Evolutionary conservation across 2,888 invertebrate genomes (phyloP), one percentile per base, ranked within the genome.

Genomic region (Agonopterix arenella): DNA sequence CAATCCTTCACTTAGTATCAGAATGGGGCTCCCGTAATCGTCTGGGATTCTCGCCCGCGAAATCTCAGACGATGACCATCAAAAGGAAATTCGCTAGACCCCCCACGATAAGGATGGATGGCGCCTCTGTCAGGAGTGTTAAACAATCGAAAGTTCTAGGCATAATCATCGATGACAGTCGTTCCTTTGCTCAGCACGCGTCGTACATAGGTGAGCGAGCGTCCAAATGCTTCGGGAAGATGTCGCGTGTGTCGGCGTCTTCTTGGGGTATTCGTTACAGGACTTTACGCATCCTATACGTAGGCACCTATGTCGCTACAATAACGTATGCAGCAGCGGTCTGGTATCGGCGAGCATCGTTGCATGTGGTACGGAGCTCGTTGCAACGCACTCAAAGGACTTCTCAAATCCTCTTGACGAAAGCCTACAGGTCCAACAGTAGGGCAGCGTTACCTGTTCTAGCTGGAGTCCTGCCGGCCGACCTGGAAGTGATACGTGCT

Each of bases 341-440:
- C 4, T 59, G 58, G 59, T 52, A 48, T 45, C 16, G 40, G 2
- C 52, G 56, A 10, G 49, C 44, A 5, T 36, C 47, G 3, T 4
- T 47, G 1, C 47, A 47, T 42, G 52, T 52, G 8, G 58, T 62
- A 3, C 11, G 52, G 9, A 47, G 58, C 8, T 50, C 53, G 7
- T 42, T 64, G 4, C 41, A 62, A 10, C 49, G 61, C 1, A 51
- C 55, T 0, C 64, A 65, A 45, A 37, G 60, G 2, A 45, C 51
- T 13, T 54, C 59, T 7, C 45, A 59, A 0, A 46, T 57, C 1
- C 44, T 62, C 0, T 47, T 65, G 7, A 63, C 62, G 11, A 65
- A 69, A 51, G 67, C 66, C 0, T 68, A 64, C 53, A 49, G 63
- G 8, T 51, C 65, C 1, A 16, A 37, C n/a, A 64, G 65, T 45